Evolutionary conservation across 1,140 invertebrate genomes (phyloP), one percentile per base, ranked within the genome.

Genomic region (Zaprionus lachaisei): DNA sequence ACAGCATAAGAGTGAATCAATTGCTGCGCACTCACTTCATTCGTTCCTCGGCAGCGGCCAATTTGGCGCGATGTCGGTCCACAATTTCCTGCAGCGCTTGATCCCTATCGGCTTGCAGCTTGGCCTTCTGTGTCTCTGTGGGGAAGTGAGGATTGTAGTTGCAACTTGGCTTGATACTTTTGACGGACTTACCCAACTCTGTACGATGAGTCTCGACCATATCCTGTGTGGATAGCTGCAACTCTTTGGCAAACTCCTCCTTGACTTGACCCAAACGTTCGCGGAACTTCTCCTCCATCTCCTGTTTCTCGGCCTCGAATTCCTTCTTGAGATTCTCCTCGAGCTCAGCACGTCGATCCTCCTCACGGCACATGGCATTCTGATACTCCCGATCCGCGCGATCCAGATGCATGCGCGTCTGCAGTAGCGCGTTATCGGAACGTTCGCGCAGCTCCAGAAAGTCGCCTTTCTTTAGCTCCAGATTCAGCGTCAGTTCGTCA

Each of bases 341-440:
- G 15, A 91, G 72, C 54, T 79, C 78, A 14, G 87, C 83, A 93
- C 95, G 55, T 93, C 94, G 56, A 93, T 94, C 65, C 93, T 94
- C 85, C 94, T 94, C 76, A 22, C 93, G 93, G 37, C 94, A 93
- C 79, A 95, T 92, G 90, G 95, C 95, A 47, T 93, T 93, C 72
- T 94, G 93, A 72, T 94, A 94, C 66, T 93, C 92, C 14, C 91
- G 80, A 79, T 93, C 92, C 12, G 92, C 92, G 0, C 86, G 75
- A 69, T 93, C 92, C 79, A 93, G 83, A 84, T 92, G 92, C 84
- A 93, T 91, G n/a, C 92, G 91, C 15, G 91, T 93, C 67, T 93
- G 90, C 28, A 93, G 72, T 55, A 93, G 47, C 28, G 80, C 81
- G 44, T 80, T 91, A 17, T 93, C 92, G 6, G 92, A 90, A 41